Evolutionary conservation across 2,113 vertebrate genomes (phyloP).

Genomic region (Daubentonia madagascariensis): DNA sequence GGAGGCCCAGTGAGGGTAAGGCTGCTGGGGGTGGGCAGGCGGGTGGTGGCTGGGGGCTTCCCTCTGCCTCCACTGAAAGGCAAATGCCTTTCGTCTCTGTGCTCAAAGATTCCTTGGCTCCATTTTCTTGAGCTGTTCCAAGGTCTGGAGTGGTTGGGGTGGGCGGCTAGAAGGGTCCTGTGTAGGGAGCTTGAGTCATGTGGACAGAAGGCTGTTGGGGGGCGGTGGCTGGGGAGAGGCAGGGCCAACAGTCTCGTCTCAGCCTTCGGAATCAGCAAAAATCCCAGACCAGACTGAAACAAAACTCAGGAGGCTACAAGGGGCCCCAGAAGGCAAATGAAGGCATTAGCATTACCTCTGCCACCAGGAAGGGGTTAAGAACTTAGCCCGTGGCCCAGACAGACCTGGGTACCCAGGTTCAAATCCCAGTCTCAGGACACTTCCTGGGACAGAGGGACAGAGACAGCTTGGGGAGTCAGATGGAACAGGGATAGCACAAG

Average conservation of each 20-base stretch:
- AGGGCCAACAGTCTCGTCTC: neutral
- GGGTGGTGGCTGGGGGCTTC: fast-evolving
- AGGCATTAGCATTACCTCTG: neutral
- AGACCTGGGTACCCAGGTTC: neutral
- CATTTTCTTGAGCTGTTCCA: neutral
- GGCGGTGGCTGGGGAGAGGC: neutral
- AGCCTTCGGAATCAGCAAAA: neutral
- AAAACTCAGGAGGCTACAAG: neutral
- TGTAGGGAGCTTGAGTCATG: fast-evolving
- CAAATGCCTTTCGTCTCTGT: too few relatives aligned
- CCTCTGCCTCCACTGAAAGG: too few relatives aligned
- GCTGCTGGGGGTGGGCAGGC: neutral
- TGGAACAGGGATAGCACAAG: too few relatives aligned
- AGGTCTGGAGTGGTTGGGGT: neutral
- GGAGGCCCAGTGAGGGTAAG: constrained; percentile 83
- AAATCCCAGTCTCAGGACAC: neutral
- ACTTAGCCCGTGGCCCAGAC: neutral
- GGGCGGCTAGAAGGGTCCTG: too few relatives aligned
- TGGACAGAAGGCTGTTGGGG: neutral
- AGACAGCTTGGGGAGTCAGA: too few relatives aligned
- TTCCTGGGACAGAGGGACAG: neutral
- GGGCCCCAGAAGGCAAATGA: neutral
- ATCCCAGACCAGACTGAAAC: neutral
- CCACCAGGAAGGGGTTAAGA: neutral
- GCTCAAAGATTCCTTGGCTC: neutral